A percentile compares a stretch with the other conserved stretches of the same genome.
These are phyloP conservation scores for Oncorhynchus kisutch DNA, from an alignment of 2,113 vertebrate genomes.

Conservation along the genomic window DNA sequence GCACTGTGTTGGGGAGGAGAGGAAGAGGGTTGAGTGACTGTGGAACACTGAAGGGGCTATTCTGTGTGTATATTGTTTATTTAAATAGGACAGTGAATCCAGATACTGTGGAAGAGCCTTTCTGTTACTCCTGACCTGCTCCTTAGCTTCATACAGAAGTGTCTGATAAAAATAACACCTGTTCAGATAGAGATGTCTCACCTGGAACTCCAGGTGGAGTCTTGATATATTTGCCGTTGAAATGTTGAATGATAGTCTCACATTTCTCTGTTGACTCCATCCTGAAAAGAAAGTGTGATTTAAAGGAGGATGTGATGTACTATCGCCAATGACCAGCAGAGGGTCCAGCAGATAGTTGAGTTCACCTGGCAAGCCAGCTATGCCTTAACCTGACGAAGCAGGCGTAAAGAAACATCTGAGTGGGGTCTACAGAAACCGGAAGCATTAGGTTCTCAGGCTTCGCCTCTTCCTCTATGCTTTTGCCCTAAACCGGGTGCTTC, in stretches of 20 bases:
- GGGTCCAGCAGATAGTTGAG: constrained; percentile 24
- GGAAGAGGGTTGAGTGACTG: neutral
- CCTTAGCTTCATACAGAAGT: too few species aligned
- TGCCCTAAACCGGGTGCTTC: too few species aligned
- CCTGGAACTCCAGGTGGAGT: constrained; percentile 86
- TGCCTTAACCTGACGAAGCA: too few species aligned
- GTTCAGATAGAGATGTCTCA: constrained; percentile 48
- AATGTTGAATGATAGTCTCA: constrained; percentile 90
- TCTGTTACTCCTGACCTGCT: too few species aligned
- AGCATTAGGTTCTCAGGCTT: too few species aligned
- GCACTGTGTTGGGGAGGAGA: constrained; percentile 65
- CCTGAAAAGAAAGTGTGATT: constrained; percentile 56
- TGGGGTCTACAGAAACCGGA: too few species aligned
- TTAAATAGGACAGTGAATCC: neutral
- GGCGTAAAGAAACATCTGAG: too few species aligned
- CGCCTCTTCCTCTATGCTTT: too few species aligned
- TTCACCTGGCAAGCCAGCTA: too few species aligned
- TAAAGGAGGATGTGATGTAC: neutral
- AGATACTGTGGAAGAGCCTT: neutral
- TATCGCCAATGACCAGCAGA: constrained; percentile 41
- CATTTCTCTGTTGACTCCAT: constrained; percentile 95
- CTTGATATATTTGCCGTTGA: constrained; percentile 93
- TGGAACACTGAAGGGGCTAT: neutral
- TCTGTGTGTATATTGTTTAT: neutral
- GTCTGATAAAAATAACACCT: too few species aligned